Conservation (phyloP, 2,113 vertebrate genomes). For the Mus pahari region DNA sequence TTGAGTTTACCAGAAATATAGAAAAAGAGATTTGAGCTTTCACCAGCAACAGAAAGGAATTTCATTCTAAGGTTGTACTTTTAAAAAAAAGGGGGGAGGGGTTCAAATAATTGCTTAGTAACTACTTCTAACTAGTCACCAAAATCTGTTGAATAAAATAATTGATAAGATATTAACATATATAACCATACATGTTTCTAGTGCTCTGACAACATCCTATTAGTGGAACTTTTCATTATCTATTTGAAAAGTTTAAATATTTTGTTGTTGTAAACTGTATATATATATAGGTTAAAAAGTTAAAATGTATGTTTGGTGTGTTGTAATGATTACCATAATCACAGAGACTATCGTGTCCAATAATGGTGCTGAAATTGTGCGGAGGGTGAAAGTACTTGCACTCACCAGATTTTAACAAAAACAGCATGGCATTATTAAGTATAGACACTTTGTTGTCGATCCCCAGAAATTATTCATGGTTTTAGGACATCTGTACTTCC, state of each 20-base stretch:
- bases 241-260: neutral
- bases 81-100: too few species aligned
- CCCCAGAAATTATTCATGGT: neutral
- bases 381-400: neutral
- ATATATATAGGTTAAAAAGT: neutral
- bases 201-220: neutral
- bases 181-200: neutral
- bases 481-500: neutral
- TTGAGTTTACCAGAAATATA: conserved; percentile 13
- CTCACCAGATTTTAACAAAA: neutral
- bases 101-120: conserved; percentile 33
- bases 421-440: neutral
- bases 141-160: neutral
- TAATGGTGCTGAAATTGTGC: neutral
- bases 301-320: neutral
- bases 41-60: neutral
- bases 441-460: neutral
- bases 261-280: neutral
- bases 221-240: neutral
- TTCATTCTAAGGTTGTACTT: conserved; percentile 6
- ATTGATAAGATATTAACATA: neutral
- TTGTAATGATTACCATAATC: neutral
- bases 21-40: neutral
- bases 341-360: neutral
- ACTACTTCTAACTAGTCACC: neutral